Evolutionary conservation across 1,140 invertebrate genomes (phyloP).

Genomic region (Aphis gossypii): DNA sequence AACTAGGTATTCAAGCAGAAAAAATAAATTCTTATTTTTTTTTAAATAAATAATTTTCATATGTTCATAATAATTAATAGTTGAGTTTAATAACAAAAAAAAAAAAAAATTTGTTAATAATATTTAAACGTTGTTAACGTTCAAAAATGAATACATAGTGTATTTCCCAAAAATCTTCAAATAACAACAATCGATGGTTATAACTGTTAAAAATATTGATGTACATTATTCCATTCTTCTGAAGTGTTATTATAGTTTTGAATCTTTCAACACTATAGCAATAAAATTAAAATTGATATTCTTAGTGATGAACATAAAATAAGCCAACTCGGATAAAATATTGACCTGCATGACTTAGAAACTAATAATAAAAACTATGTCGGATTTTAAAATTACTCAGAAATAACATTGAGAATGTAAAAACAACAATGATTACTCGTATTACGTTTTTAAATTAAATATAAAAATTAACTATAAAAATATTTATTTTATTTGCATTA

Average conservation of each 20-base stretch:
- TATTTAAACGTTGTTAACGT: background rate
- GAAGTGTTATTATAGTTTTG: background rate
- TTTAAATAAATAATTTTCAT: background rate
- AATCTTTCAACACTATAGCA: background rate
- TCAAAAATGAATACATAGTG: background rate
- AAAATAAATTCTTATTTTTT: background rate
- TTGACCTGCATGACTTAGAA: background rate
- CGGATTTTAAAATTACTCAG: background rate
- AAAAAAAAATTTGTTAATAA: too few species aligned
- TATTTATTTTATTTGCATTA: background rate
- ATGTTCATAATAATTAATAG: background rate
- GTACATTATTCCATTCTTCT: background rate
- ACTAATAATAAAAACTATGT: background rate
- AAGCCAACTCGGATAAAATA: background rate
- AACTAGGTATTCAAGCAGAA: background rate
- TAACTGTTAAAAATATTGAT: background rate
- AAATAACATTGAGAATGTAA: background rate
- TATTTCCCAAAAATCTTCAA: background rate
- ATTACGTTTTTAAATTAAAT: background rate
- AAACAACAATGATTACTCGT: background rate
- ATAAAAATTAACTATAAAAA: background rate
- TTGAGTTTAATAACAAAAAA: background rate
- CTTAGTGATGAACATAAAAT: background rate
- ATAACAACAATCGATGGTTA: background rate
- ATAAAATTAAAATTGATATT: background rate